phyloP scores from a whole-genome alignment of 2,797 vertebrate genomes.

The Sebastes kiyomatsui region DNA sequence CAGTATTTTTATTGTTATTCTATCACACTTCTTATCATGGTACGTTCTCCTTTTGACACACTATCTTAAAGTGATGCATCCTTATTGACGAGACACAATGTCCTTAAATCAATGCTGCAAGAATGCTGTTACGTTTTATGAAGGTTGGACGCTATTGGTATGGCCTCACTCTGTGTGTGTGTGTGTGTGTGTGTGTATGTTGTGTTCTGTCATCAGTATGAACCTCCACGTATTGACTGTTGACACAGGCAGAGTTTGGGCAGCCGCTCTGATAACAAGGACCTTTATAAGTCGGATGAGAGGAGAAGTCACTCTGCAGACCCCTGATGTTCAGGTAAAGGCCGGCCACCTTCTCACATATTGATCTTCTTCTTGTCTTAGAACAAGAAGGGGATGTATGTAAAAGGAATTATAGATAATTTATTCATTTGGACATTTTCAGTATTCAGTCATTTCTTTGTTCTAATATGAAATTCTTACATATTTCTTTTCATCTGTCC shows the following conservation, averaged over 20 bases:
- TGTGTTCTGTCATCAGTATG: slow-evolving; percentile 65
- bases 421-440: background rate
- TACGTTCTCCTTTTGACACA: background rate
- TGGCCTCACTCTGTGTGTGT: background rate
- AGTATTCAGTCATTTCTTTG: background rate
- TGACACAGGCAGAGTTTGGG: slow-evolving; percentile 79
- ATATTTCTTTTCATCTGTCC: slow-evolving; percentile 34
- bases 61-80: background rate
- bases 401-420: background rate
- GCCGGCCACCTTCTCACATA: slow-evolving; percentile 3
- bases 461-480: background rate
- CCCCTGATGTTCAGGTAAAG: slow-evolving; percentile 65
- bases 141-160: background rate
- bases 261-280: slow-evolving; percentile 78
- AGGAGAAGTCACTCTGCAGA: slow-evolving; percentile 49
- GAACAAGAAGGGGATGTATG: background rate
- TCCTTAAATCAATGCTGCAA: background rate
- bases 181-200: slow-evolving; percentile 23
- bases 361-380: slow-evolving; percentile 12
- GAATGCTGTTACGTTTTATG: slow-evolving; percentile 11
- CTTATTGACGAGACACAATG: slow-evolving; percentile 19
- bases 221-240: slow-evolving; percentile 84
- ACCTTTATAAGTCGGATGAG: slow-evolving; percentile 79
- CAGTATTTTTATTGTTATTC: background rate
- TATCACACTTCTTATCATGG: background rate